Evolutionary conservation across 2,888 invertebrate genomes (phyloP), one percentile per base, ranked within the genome.

Genomic region (Leucophenga maculata): DNA sequence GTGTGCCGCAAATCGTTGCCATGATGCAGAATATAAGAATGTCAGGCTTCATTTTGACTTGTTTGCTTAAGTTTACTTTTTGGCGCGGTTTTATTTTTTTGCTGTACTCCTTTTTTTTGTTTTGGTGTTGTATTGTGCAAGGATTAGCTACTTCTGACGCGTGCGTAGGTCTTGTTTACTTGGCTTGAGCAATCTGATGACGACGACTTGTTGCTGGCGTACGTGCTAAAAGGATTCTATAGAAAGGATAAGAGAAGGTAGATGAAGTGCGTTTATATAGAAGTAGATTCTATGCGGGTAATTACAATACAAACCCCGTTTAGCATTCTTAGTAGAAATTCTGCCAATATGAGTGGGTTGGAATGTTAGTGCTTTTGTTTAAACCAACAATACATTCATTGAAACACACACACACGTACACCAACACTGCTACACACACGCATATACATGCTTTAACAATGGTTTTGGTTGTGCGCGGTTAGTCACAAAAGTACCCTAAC

Each of bases 1-100:
- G 70, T 59, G 75, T 73, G 69, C 69, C 69, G 50, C 73, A 75
- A 76, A 84, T 79, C 66, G 81, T 74, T 60, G 78, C 77, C 76
- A 85, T 68, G 71, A 80, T 71, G 77, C 78, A 78, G 52, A 80
- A 69, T 16, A 77, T 68, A 57, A 80, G 67, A 16, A 75, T 74
- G 75, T 85, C 78, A 65, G 71, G 68, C 75, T 80, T 85, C 85
- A 84, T 84, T 71, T 71, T 48, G 68, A 16, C 50, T 60, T 44
- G 20, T 39, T 55, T 26, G 26, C 3, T 26, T 26, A 26, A 26
- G 26, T 26, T 26, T 26, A 3, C 26, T 26, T 18, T 1, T 52
- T 70, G 32, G 8, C 64, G 26, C 26, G 26, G 26, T 26, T 26
- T 26, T 26, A 4, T 26, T 26, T 3, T 65, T 50, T 65, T 67